Base-by-base conservation (phyloP, 1,140 invertebrate genomes). In the Neodiprion pinetum region DNA sequence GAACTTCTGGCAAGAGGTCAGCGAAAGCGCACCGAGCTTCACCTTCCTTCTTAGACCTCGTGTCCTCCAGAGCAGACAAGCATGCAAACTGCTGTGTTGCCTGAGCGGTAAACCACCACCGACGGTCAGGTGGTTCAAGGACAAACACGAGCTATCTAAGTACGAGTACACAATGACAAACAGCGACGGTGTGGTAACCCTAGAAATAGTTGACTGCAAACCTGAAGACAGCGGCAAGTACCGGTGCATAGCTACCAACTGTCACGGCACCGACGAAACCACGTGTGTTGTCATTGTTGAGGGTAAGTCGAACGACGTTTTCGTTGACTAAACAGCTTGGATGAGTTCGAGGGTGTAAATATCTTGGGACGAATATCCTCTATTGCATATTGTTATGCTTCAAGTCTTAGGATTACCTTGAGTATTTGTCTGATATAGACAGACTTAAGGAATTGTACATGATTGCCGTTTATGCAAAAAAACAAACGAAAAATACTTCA, bases 71-170 rank as follows among this genome's bases (percentile, higher is more conserved):
- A 95, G 97, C 80, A 91, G 95, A 69, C 94, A 97, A 83, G 96
- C 95, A 67, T 97, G 96, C 89, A 99, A 99, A 90, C 91, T 99
- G n/a, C 92, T 99, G 4, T 99, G 98, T 87, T 99, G 98, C 85
- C 90, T 99, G 12, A 94, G 94, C 79, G 98, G 97, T 71, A 97
- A 96, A 86, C 99, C 99, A 77, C 91, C 94, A 75, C 98, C 98
- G 1, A 95, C 96, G 23, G 97, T 97, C 1, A 92, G 92, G 84
- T 93, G 98, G 98, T 97, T 93, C 89, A 99, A 98, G 87, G 97
- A 99, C 85, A 95, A 93, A 40, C 91, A 93, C 73, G 98, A 99
- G 86, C 89, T 99, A 5, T 94, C 93, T 28, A 96, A 96, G 85
- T 94, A 95, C 82, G 95, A 98, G 82, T 98, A 96, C 84, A 92